Percentiles rank a stretch among this genome's conserved stretches.
Conservation (phyloP, 2,888 invertebrate genomes). For the Sphinx pinastri region DNA sequence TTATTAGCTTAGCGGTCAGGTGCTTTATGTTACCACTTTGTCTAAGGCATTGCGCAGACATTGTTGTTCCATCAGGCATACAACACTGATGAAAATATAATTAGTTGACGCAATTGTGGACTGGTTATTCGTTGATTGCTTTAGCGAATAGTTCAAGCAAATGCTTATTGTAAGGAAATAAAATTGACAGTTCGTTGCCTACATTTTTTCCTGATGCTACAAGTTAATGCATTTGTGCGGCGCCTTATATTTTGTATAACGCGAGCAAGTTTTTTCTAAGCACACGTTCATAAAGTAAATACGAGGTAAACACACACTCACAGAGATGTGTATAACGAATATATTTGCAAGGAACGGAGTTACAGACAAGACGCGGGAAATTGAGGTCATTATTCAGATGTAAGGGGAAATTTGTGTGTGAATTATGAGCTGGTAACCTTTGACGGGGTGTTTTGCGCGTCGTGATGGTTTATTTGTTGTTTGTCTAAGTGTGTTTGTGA, state of each 20-base stretch:
- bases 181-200: no score
- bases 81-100: no score
- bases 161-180: no score
- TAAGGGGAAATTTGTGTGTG: conserved; percentile 15
- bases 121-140: no score
- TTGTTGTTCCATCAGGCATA: no score
- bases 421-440: conserved; percentile 3
- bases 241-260: no score
- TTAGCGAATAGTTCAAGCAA: no score
- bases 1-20: neutral
- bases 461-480: conserved; percentile 1
- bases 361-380: conserved; percentile 19
- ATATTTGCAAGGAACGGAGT: conserved; percentile 15
- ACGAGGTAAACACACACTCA: neutral
- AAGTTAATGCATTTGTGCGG: no score
- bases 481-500: neutral
- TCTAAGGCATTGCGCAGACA: no score
- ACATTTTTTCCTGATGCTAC: no score
- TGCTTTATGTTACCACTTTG: neutral
- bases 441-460: neutral
- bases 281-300: neutral
- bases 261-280: no score
- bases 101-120: no score
- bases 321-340: neutral
- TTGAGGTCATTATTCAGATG: conserved; percentile 17